phyloP scores from a whole-genome alignment of 2,888 invertebrate species.

The Apamea crenata region DNA sequence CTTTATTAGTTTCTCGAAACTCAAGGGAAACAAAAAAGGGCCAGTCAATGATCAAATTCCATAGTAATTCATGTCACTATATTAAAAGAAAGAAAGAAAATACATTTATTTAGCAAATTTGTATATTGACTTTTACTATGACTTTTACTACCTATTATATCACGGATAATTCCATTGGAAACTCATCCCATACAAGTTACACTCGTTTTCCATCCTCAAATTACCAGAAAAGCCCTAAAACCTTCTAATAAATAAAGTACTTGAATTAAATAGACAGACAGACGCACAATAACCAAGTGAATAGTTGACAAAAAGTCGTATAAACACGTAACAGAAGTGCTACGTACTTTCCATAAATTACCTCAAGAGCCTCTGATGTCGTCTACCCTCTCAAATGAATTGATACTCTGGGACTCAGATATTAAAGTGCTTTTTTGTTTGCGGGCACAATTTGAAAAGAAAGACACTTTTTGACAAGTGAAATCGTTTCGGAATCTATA shows the following conservation, averaged over 20 bases:
- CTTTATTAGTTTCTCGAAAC: not conserved
- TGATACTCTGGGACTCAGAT: constrained; percentile 26
- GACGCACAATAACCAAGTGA: constrained; percentile 44
- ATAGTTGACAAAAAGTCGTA: constrained; percentile 49
- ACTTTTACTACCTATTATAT: constrained; percentile 2
- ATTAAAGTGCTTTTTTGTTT: constrained; percentile 57
- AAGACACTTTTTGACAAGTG: constrained; percentile 53
- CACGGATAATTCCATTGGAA: constrained; percentile 12
- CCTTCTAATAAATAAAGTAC: constrained; percentile 40
- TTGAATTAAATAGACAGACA: constrained; percentile 53
- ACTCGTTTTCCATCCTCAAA: not conserved
- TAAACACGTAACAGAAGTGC: constrained; percentile 41
- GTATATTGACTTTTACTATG: not conserved
- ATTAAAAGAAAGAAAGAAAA: no score
- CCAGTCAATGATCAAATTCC: not conserved
- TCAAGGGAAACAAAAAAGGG: not conserved
- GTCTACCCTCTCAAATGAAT: constrained; percentile 47
- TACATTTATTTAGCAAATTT: no score
- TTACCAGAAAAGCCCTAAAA: constrained; percentile 32
- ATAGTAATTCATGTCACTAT: not conserved
- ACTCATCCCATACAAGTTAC: not conserved
- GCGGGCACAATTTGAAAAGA: constrained; percentile 32
- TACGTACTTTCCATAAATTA: constrained; percentile 49
- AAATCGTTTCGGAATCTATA: constrained; percentile 47
- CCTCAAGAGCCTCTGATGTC: constrained; percentile 52